A percentile compares a stretch with the other conserved stretches of the same genome.
Evolutionary conservation across 2,888 invertebrate species (phyloP).

Genomic region (Synergus japonicus): DNA sequence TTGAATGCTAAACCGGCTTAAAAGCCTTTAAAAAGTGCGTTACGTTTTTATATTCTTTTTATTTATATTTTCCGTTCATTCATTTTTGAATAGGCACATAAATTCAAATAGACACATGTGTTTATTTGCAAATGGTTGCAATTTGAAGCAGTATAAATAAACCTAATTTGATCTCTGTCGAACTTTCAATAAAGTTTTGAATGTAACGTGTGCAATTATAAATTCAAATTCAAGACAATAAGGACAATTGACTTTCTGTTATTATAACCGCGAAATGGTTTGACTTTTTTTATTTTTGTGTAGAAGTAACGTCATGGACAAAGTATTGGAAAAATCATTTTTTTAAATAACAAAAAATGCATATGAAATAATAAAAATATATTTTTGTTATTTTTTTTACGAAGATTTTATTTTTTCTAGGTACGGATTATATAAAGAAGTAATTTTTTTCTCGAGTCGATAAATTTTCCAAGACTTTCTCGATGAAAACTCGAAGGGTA

Average conservation of each 20-base stretch:
- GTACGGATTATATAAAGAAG: background rate
- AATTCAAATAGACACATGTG: too few relatives aligned
- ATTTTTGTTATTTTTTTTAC: background rate
- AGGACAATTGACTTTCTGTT: background rate
- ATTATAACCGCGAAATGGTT: background rate
- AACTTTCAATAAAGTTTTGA: background rate
- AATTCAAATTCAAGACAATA: background rate
- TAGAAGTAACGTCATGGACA: too few relatives aligned
- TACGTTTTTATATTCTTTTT: background rate
- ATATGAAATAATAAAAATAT: too few relatives aligned
- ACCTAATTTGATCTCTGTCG: background rate
- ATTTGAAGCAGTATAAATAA: too few relatives aligned
- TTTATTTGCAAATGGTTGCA: too few relatives aligned
- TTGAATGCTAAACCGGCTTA: background rate
- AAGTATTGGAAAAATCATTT: too few relatives aligned
- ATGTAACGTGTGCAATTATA: background rate
- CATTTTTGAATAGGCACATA: too few relatives aligned
- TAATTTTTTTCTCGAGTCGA: slow-evolving; percentile 3
- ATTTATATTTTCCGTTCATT: too few relatives aligned
- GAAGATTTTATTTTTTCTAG: background rate
- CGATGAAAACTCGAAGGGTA: background rate
- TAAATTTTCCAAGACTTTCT: slow-evolving; percentile 8
- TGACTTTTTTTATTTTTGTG: too few relatives aligned
- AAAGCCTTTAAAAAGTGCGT: background rate
- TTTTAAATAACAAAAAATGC: too few relatives aligned